A percentile compares a stretch with the other conserved stretches of the same genome.
These are phyloP conservation scores for Osedax frankpressi DNA, from an alignment of 2,888 invertebrate genomes.

Conservation along the genomic window DNA sequence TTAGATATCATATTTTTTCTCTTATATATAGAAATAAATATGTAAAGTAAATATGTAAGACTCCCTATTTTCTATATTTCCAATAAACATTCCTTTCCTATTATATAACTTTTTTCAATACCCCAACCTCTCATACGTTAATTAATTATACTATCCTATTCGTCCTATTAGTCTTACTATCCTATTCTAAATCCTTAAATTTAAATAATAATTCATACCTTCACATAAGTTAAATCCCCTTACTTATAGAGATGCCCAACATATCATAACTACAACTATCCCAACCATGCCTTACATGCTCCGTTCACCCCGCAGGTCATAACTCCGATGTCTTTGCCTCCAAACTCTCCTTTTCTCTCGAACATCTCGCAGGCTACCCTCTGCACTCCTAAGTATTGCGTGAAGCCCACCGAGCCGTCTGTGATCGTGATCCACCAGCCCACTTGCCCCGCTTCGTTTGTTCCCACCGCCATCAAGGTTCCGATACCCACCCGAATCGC, in stretches of 20 bases:
- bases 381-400: background rate
- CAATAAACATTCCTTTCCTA: background rate
- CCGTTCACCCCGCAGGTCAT: too few relatives aligned
- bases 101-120: too few relatives aligned
- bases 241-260: too few relatives aligned
- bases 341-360: background rate
- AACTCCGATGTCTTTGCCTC: background rate
- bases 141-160: too few relatives aligned
- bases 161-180: too few relatives aligned
- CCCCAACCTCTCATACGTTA: too few relatives aligned
- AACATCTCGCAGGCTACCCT: background rate
- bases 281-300: too few relatives aligned
- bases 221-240: too few relatives aligned
- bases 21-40: background rate
- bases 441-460: background rate
- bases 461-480: background rate
- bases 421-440: background rate
- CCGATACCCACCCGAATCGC: too few relatives aligned
- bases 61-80: background rate
- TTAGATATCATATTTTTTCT: too few relatives aligned
- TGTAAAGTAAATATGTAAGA: background rate
- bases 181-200: background rate
- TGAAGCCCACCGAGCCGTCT: background rate
- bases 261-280: too few relatives aligned
- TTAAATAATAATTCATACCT: too few relatives aligned